Percentiles rank a stretch among this genome's conserved stretches.
Conservation (phyloP, 2,113 vertebrate species). For the Thomomys bottae region DNA sequence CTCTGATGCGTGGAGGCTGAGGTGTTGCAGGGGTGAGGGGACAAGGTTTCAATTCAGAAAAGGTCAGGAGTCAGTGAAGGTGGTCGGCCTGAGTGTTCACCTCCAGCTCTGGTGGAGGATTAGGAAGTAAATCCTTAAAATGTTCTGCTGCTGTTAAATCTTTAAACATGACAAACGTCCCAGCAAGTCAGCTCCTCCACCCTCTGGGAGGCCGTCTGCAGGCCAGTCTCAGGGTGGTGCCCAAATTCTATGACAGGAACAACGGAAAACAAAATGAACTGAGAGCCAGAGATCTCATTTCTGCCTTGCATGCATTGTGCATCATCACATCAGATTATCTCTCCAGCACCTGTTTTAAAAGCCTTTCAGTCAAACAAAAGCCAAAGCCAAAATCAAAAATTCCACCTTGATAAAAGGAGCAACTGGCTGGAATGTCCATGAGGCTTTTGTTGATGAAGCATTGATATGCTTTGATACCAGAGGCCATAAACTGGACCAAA, state of each 20-base stretch:
- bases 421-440: not conserved
- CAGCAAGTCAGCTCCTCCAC: not conserved
- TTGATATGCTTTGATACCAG: not conserved
- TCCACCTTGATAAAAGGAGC: not conserved
- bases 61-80: not conserved
- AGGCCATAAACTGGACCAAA: not conserved
- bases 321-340: not conserved
- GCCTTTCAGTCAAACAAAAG: not conserved
- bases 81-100: not conserved
- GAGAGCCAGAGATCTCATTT: not conserved
- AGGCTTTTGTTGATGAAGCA: not conserved
- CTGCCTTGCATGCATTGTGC: no score
- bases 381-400: not conserved
- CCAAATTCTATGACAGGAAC: not conserved
- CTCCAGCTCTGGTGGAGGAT: no score
- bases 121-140: not conserved
- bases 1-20: not conserved
- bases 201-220: no score
- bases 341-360: not conserved
- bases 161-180: no score
- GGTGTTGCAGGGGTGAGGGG: not conserved
- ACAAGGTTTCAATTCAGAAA: not conserved
- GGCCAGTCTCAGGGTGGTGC: not conserved
- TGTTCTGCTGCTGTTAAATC: not conserved
- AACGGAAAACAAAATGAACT: not conserved